Evolutionary conservation across 2,888 invertebrate genomes (phyloP), one percentile per base, ranked within the genome.

Genomic region (Drosophila emarginata): DNA sequence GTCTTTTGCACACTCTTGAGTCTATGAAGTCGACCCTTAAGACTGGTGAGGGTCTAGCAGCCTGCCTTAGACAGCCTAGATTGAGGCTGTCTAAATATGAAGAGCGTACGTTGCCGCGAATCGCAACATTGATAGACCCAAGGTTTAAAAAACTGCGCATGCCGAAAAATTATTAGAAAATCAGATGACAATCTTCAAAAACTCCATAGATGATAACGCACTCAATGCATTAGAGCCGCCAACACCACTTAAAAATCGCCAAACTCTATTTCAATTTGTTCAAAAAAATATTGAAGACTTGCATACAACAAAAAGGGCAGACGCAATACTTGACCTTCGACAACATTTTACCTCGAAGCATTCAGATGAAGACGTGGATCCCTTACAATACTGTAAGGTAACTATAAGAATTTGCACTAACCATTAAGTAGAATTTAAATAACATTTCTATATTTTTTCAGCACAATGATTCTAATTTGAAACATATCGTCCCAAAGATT

Each of bases 101-200:
- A 57, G 57, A 57, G 36, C 57, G 23, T 32, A 60, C 53, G 4
- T 45, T 53, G 53, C 60, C 53, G n/a, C 60, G 60, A 64, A 53
- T 64, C 7, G 60, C 53, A 28, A 60, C 60, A n/a, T 26, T 63
- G 50, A 14, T 63, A 54, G 54, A 53, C n/a, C 52, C 26, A 12
- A 18, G 61, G 32, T 39, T 53, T 11, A 53, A 52, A 53, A 61
- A 61, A 18, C 28, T 53, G 21, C 14, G 11, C 53, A 21, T 5
- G 21, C 53, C 11, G 32, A 53, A 53, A 53, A 53, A 15, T 53
- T 53, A 14, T 28, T 53, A 21, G 32, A 53, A 53, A 53, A 32
- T 1, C 28, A 26, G 32, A 53, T 53, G 53, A 53, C 53, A n/a
- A 14, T 26, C 14, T 53, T 53, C 21, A 4, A 26, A 53, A 53